These are phyloP conservation scores for Psephotus haematonotus DNA, from an alignment of 2,113 vertebrate species.

Conservation along the genomic window DNA sequence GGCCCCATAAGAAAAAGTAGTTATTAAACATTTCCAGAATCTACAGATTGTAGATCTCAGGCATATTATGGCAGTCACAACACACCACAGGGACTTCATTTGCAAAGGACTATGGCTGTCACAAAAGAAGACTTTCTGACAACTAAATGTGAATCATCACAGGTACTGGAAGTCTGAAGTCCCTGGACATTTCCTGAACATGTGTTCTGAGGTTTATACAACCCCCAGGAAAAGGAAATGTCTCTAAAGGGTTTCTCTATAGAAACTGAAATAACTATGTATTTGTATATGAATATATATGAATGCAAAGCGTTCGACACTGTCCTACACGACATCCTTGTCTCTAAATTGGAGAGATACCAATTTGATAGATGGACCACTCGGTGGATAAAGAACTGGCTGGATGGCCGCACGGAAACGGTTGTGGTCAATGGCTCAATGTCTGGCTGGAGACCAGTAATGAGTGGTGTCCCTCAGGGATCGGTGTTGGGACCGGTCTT, in stretches of 20 bases:
- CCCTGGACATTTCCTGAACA: background rate
- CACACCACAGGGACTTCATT: background rate
- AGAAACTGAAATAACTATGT: background rate
- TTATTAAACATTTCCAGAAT: background rate
- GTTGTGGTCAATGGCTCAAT: too few relatives aligned
- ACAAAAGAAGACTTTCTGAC: background rate
- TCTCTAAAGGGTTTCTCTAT: background rate
- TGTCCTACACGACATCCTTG: too few relatives aligned
- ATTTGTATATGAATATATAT: background rate
- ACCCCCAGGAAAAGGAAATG: background rate
- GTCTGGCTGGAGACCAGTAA: too few relatives aligned
- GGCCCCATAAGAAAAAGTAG: background rate
- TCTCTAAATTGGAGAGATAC: too few relatives aligned
- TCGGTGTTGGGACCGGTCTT: too few relatives aligned
- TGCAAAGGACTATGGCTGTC: background rate
- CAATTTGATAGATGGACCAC: too few relatives aligned
- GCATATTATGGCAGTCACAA: rapidly evolving
- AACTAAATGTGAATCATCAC: background rate
- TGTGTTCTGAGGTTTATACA: background rate
- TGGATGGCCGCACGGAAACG: too few relatives aligned
- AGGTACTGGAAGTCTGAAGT: background rate
- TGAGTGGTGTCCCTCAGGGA: too few relatives aligned
- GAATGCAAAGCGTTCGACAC: too few relatives aligned
- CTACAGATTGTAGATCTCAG: background rate
- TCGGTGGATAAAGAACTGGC: too few relatives aligned